Evolutionary conservation across 2,797 vertebrate genomes (phyloP).

Genomic region (Atherinosoma microstoma): DNA sequence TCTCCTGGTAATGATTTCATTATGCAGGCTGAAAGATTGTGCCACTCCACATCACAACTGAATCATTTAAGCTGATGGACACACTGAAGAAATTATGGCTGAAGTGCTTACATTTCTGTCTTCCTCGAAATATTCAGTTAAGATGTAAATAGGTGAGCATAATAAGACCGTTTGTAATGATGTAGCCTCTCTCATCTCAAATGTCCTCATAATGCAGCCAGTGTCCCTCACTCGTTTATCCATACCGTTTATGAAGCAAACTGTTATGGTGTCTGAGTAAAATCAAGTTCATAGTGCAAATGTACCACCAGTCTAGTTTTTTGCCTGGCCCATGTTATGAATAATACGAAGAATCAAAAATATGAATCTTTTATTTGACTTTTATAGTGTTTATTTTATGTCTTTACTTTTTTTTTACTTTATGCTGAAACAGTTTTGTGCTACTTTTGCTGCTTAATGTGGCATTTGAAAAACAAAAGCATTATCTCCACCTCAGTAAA

Average conservation of each 20-base stretch:
- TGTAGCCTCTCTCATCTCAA: not conserved
- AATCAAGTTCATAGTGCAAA: not conserved
- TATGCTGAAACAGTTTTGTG: conserved; percentile 18
- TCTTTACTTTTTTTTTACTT: conserved; percentile 17
- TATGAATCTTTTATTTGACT: conserved; percentile 3
- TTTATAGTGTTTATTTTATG: conserved; percentile 27
- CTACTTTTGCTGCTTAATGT: conserved; percentile 13
- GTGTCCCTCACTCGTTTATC: conserved; percentile 20
- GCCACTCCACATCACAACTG: conserved; percentile 6
- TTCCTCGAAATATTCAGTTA: conserved; percentile 6
- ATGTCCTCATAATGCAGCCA: conserved; percentile 35
- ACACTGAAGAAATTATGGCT: not conserved
- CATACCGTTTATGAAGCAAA: not conserved
- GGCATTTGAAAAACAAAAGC: conserved; percentile 50
- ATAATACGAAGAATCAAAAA: not conserved
- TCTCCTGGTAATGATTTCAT: conserved; percentile 38
- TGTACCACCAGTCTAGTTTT: not conserved
- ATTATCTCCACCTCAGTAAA: conserved; percentile 42
- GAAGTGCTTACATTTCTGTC: not conserved
- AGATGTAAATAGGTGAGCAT: conserved; percentile 28
- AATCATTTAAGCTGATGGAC: conserved; percentile 12
- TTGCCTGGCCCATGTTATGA: not conserved
- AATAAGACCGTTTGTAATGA: conserved; percentile 1
- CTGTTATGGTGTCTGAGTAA: not conserved
- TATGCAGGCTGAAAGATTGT: conserved; percentile 36